Base-by-base conservation (phyloP, 2,797 vertebrate genomes). In the Poecilia picta region DNA sequence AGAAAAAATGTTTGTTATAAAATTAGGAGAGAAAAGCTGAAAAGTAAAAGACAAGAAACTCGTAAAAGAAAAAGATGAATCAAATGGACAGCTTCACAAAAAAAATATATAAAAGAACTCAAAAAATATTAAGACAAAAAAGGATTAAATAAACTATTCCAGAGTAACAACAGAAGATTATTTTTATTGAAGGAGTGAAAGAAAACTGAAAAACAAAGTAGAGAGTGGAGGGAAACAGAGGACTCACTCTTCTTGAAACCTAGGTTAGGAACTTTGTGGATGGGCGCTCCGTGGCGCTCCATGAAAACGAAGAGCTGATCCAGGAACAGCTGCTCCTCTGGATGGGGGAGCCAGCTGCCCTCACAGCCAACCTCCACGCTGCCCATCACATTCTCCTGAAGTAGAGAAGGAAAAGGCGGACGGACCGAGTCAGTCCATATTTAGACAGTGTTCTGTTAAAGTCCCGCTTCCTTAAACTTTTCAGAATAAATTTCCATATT, bases 171-270 rank as follows among this genome's bases (percentile, higher is more conserved):
- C 20, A 4, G 10, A 5, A 10, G 10, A 33, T 20, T 7, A 28
- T 31, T 59, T 59, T 28, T 28, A 28, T 28, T 31, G 4, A 28
- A 55, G n/a, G n/a, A 64, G 33, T 36, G 16, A 64, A 64, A 4
- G 33, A 18, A 64, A 36, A 64, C 5, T 20, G 59, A 0, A 12
- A 0, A 15, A 8, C 3, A 12, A n/a, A 68, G 15, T 2, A 16
- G 39, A 55, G n/a, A 36, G 66, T 1, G 7, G 0, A 62, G 23
- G 46, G 25, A 55, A 41, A 8, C 1, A 7, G 16, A 23, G 62
- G 2, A 86, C 96, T 95, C 89, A 96, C 96, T 96, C 92, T 96
- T 96, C 85, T 96, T 97, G 86, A 97, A 97, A 80, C 96, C 96
- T 18, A 97, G 94, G 91, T 97, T 96, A 28, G 96, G 96, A 46